Evolutionary conservation across 92 coral and sea anemone genomes (phyloP), one percentile per base, ranked within the genome.

Genomic region (Phymanthus crucifer): DNA sequence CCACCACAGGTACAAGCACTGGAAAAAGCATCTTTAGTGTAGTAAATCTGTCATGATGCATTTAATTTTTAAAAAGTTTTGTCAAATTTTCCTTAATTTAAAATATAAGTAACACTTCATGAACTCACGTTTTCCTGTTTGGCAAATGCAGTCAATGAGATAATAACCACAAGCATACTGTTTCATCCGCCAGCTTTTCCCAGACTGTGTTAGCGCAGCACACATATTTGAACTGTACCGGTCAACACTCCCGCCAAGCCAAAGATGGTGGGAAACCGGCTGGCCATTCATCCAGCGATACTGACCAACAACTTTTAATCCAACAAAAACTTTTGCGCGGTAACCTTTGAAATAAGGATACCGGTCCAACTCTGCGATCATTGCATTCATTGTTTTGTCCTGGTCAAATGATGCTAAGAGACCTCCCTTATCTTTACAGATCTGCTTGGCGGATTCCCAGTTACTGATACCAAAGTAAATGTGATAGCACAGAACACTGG

Each of bases 361-460:
- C 19, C 10, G 31, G 38, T 84, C 88, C 50, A 84, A 52, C n/a
- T 71, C 57, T 31, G 71, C 58, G 43, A 36, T 50, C 23, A 88
- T 70, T 38, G 61, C 72, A n/a, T 32, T 64, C 58, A 82, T 78
- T 21, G 72, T 67, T 1, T 38, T 36, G 35, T 90, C 89, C 16
- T 80, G 68, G 66, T 90, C 79, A 9, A 90, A 68, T 16, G 88
- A 72, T 70, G 93, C 91, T 35, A 87, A 75, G 37, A 76, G 76
- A 18, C 89, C 86, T 10, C 80, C 43, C 9, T 50, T 47, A 21
- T 24, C 18, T 27, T 23, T 9, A 38, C 89, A 85, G 26, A 46
- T 34, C 4, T 21, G 8, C 27, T 67, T 43, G 17, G 76, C 70
- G 6, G 66, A 32, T 26, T 66, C 50, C 89, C 89, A 85, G 0